phyloP scores from a whole-genome alignment of 2,888 invertebrate species.

The Tetrapedia diversipes region DNA sequence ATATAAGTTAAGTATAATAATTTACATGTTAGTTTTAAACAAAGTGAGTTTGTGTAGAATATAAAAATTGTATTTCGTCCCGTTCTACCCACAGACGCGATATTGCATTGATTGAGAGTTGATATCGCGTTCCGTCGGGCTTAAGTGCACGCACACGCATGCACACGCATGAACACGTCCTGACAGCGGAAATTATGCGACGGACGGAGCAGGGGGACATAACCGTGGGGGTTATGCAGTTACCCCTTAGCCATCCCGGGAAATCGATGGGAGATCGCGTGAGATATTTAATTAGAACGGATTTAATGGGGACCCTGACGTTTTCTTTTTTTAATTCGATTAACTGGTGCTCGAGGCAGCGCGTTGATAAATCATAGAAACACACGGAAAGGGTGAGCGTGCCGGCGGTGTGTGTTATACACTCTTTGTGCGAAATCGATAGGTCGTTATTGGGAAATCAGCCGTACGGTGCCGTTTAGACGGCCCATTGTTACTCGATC shows the following conservation, averaged over 20 bases:
- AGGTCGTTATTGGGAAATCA: neutral
- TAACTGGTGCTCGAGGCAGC: neutral
- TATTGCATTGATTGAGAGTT: constrained; percentile 26
- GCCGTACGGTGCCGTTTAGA: neutral
- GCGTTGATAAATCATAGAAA: neutral
- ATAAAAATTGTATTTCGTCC: no score
- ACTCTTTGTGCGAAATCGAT: neutral
- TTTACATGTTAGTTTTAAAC: no score
- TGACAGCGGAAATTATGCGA: constrained; percentile 10
- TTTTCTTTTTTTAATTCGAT: constrained; percentile 8
- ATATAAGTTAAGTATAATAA: no score
- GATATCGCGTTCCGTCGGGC: constrained; percentile 21
- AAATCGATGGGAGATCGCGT: constrained; percentile 26
- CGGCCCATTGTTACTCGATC: neutral
- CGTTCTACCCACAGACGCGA: no score
- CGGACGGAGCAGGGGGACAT: neutral
- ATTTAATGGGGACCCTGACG: neutral
- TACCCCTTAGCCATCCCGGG: neutral
- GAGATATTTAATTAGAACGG: constrained; percentile 24
- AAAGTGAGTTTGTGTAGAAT: no score
- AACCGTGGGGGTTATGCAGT: neutral
- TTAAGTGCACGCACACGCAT: neutral
- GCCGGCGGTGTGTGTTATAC: no score
- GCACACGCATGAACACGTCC: neutral
- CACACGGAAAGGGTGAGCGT: neutral